Evolutionary conservation across 1,140 invertebrate genomes (phyloP), one percentile per base, ranked within the genome.

Genomic region (Cydia amplana): DNA sequence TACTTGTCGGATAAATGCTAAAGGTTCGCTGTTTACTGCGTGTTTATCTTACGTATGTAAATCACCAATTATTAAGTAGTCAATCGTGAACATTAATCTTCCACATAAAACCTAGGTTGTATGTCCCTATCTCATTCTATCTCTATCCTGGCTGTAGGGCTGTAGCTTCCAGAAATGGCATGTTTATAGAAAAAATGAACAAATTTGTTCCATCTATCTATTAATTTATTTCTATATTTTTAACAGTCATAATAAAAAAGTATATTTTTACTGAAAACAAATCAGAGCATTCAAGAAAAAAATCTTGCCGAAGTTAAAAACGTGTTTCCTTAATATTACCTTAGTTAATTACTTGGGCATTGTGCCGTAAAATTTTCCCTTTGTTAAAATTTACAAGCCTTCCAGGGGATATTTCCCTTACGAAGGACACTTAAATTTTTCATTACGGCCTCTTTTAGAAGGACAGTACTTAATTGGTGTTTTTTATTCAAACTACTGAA

Each of bases 21-120:
- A 78, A 78, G 77, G 75, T 65, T 76, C 74, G 70, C 75, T 78
- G 76, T 76, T 78, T 78, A 76, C 65, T 70, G 65, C n/a, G 16
- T 10, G 28, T 51, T n/a, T n/a, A 43, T 70, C 18, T 36, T 43
- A 60, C 9, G 43, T 46, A 14, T 46, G 43, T 4, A 3, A 14
- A 46, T 46, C 43, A 46, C 43, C 43, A 46, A 46, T 43, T 36
- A 36, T 40, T 12, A 0, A 32, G 2, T 28, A 28, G 28, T 36
- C 7, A 36, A 36, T 9, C 7, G 7, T 40, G 9, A 40, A 9
- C 36, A 9, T 9, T 40, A 40, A 40, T 40, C 9, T 40, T n/a
- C n/a, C 36, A 0, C 36, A 40, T 40, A 40, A 10, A 40, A 10
- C 36, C 32, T 4, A 32, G 32, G 5, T 32, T 32, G 6, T 32